These are phyloP conservation scores for Cisticola juncidis DNA, from an alignment of 2,113 vertebrate species.

Conservation along the genomic window DNA sequence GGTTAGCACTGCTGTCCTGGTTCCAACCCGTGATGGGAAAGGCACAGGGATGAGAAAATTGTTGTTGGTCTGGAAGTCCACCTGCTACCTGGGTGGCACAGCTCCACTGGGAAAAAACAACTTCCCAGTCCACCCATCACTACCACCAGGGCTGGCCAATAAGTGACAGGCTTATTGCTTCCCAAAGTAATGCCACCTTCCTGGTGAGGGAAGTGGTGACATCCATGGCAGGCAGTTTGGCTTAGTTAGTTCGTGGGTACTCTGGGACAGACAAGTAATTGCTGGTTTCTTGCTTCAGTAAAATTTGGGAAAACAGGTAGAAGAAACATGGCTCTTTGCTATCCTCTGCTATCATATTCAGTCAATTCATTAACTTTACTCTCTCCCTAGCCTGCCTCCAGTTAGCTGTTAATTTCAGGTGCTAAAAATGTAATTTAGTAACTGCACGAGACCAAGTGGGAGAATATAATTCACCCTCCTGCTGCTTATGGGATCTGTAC, in stretches of 20 bases:
- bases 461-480: slow-evolving; percentile 54
- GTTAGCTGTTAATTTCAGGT: slow-evolving; percentile 36
- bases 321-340: not conserved
- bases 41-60: not conserved
- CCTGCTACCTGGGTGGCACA: not conserved
- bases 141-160: accelerated
- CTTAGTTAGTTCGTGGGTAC: not conserved
- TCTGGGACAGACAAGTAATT: not conserved
- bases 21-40: accelerated
- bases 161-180: not conserved
- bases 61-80: too few species aligned
- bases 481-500: slow-evolving; percentile 12
- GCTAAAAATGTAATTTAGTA: slow-evolving; percentile 66
- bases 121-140: not conserved
- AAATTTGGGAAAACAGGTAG: not conserved
- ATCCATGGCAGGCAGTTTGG: not conserved
- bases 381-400: slow-evolving; percentile 29
- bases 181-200: not conserved
- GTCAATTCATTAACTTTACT: slow-evolving; percentile 59
- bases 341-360: slow-evolving; percentile 42
- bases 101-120: not conserved
- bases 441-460: slow-evolving; percentile 15
- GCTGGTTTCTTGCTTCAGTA: slow-evolving; percentile 4
- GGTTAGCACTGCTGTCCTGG: not conserved
- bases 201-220: not conserved